A percentile compares a stretch with the other conserved stretches of the same genome.
Evolutionary conservation across 2,797 vertebrate species (phyloP).

Genomic region (Pantherophis alleghaniensis): DNA sequence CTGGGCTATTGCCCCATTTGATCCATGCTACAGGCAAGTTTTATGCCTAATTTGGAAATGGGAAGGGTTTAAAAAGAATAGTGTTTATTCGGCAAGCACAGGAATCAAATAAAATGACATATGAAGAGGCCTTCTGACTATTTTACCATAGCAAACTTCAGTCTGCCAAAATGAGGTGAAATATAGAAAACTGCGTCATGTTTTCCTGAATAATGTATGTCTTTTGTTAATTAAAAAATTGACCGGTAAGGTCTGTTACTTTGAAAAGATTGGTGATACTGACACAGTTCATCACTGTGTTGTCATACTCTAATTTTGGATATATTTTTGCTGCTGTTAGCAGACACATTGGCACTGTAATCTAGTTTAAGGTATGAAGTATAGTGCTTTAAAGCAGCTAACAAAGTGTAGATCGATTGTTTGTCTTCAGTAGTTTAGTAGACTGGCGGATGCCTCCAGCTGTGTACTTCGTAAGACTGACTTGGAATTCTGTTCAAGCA

Average conservation of each 20-base stretch:
- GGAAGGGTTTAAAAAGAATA: neutral
- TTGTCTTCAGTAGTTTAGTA: neutral
- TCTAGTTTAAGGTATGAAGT: neutral
- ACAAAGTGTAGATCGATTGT: neutral
- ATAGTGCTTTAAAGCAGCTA: neutral
- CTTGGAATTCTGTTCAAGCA: neutral
- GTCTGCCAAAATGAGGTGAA: neutral
- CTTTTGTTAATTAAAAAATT: neutral
- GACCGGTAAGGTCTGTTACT: neutral
- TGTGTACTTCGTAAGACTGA: neutral
- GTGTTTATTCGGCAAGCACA: neutral
- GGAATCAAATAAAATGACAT: neutral
- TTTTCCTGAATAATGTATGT: neutral
- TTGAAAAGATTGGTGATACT: conserved; percentile 12
- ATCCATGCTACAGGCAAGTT: neutral
- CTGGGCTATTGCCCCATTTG: neutral
- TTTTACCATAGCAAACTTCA: neutral
- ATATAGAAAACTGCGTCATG: neutral
- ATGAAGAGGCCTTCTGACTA: neutral
- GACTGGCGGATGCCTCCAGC: neutral
- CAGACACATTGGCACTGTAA: neutral
- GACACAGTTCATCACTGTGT: neutral
- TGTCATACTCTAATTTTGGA: neutral
- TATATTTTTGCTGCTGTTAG: neutral
- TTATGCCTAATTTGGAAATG: neutral